A percentile compares a stretch with the other conserved stretches of the same genome.
Conservation (phyloP, 2,113 vertebrate genomes). For the Macquaria australasica region DNA sequence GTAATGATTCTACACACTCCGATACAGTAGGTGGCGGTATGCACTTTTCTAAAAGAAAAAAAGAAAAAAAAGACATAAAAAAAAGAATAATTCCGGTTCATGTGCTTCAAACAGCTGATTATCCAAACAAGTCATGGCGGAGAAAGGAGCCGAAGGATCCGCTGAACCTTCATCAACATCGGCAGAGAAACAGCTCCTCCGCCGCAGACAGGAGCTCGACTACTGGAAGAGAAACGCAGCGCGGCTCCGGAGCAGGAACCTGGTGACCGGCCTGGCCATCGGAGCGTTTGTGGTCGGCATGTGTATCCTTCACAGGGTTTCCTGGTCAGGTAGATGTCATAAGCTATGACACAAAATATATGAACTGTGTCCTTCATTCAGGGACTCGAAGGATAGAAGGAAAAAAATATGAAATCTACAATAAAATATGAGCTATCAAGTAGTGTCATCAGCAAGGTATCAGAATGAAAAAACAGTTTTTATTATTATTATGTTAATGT, state of each 20-base stretch:
- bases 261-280: conserved; percentile 84
- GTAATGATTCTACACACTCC: too few relatives aligned
- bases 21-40: too few relatives aligned
- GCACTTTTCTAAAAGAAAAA: too few relatives aligned
- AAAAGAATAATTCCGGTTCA: not conserved
- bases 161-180: conserved; percentile 45
- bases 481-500: too few relatives aligned
- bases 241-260: conserved; percentile 83
- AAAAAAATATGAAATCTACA: not conserved
- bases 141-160: not conserved
- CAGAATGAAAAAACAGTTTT: too few relatives aligned
- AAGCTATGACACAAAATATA: not conserved
- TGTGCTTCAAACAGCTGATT: not conserved
- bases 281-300: conserved; percentile 86
- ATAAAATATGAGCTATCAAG: not conserved
- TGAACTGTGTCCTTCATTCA: not conserved
- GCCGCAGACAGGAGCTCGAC: conserved; percentile 75
- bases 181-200: conserved; percentile 77
- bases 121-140: conserved; percentile 48
- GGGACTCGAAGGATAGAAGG: not conserved
- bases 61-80: too few relatives aligned
- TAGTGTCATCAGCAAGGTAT: not conserved
- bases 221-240: conserved; percentile 79
- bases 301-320: conserved; percentile 86
- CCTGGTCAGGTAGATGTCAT: too few relatives aligned